These are phyloP conservation scores for Axis porcinus DNA, from an alignment of 2,113 vertebrate genomes.

Conservation along the genomic window DNA sequence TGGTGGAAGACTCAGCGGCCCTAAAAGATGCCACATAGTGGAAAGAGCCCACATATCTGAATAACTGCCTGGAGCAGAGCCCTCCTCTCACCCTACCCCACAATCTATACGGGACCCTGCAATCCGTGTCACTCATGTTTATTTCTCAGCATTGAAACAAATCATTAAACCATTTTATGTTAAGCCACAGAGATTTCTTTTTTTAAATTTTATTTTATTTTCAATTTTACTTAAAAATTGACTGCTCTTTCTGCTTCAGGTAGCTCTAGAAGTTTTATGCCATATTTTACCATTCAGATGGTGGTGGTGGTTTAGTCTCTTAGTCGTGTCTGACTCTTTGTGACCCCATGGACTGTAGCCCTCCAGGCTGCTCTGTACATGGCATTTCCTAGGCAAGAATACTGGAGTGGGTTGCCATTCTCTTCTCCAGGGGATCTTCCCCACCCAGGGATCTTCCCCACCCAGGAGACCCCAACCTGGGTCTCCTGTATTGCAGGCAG, in stretches of 20 bases:
- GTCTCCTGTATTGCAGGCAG: background rate
- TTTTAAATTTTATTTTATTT: background rate
- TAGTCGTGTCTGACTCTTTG: background rate
- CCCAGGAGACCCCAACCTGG: background rate
- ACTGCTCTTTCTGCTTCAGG: background rate
- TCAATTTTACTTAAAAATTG: background rate
- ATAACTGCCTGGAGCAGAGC: background rate
- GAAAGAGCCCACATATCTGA: background rate
- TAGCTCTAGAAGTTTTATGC: background rate
- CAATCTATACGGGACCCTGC: background rate
- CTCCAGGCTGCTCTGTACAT: background rate
- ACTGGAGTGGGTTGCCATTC: background rate
- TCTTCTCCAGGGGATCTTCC: background rate
- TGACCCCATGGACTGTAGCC: background rate
- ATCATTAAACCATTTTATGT: background rate
- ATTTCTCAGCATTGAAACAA: background rate
- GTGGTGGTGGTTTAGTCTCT: background rate
- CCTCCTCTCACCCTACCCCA: background rate
- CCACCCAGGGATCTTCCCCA: background rate
- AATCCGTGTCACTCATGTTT: background rate
- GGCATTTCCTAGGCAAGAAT: background rate
- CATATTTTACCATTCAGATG: background rate
- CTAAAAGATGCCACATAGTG: background rate
- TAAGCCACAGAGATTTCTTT: slow-evolving; percentile 13
- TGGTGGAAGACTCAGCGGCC: background rate